Conservation (phyloP, 2,888 invertebrate species). For the Xestia ashworthii region DNA sequence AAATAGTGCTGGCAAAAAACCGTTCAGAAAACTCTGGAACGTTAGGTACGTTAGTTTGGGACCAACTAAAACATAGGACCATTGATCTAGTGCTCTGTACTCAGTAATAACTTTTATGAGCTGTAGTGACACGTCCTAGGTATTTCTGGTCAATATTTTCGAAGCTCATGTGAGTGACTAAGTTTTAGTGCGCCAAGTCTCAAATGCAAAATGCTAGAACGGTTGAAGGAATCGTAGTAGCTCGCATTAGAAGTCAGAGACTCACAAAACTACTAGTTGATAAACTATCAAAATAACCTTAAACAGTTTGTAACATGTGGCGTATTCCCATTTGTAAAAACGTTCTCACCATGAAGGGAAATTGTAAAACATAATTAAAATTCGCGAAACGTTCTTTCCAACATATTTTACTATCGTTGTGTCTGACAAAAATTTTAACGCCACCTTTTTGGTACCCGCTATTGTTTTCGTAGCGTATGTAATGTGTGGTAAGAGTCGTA, state of each 20-base stretch:
- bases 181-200: neutral
- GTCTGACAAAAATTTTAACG: slow-evolving; percentile 46
- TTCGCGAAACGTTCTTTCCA: slow-evolving; percentile 45
- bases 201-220: neutral
- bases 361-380: slow-evolving; percentile 46
- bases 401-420: slow-evolving; percentile 42
- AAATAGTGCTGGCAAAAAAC: slow-evolving; percentile 19
- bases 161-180: neutral
- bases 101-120: neutral
- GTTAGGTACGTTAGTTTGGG: neutral
- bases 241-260: neutral
- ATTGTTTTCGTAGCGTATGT: slow-evolving; percentile 40
- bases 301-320: neutral
- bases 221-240: neutral
- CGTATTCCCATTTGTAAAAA: slow-evolving; percentile 17
- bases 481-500: slow-evolving; percentile 41
- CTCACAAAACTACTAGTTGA: neutral
- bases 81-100: neutral
- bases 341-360: slow-evolving; percentile 20
- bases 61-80: neutral
- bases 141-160: neutral
- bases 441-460: slow-evolving; percentile 13
- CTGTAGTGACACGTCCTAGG: neutral
- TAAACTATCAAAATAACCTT: neutral
- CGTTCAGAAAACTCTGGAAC: neutral